Evolutionary conservation across 1,140 invertebrate species (phyloP).

Genomic region (Heliothis subflexa): DNA sequence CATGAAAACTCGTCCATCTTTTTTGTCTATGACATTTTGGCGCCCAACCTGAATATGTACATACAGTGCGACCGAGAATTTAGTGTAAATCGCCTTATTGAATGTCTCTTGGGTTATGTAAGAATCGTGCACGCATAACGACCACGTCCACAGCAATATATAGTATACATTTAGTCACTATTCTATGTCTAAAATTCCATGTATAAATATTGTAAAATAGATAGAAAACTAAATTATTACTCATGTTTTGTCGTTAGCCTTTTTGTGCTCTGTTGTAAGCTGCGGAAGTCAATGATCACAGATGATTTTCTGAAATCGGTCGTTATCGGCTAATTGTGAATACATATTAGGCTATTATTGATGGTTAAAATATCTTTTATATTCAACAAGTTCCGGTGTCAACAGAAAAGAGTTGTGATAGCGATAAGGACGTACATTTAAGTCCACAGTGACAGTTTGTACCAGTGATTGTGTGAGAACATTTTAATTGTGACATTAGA

Average conservation of each 20-base stretch:
- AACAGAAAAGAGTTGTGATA: background rate
- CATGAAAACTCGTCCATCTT: too few relatives aligned
- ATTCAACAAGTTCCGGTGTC: background rate
- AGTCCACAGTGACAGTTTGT: background rate
- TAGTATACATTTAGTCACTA: background rate
- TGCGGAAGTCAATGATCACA: too few relatives aligned
- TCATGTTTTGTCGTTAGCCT: too few relatives aligned
- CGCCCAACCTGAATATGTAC: conserved; percentile 11
- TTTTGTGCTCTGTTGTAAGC: too few relatives aligned
- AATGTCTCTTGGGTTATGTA: background rate
- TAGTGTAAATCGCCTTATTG: background rate
- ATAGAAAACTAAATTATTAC: too few relatives aligned
- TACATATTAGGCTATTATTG: too few relatives aligned
- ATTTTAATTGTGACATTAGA: background rate
- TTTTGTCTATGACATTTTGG: background rate
- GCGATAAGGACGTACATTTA: background rate
- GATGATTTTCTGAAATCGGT: too few relatives aligned
- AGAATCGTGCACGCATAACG: background rate
- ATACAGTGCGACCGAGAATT: background rate
- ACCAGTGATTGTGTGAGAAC: background rate
- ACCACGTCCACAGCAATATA: background rate
- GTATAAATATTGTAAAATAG: background rate
- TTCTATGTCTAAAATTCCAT: background rate
- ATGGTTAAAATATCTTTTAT: background rate
- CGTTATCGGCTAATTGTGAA: too few relatives aligned